Percentiles rank a stretch among this genome's conserved stretches.
Evolutionary conservation across 2,113 vertebrate species (phyloP).

Genomic region (Lepisosteus osseus): DNA sequence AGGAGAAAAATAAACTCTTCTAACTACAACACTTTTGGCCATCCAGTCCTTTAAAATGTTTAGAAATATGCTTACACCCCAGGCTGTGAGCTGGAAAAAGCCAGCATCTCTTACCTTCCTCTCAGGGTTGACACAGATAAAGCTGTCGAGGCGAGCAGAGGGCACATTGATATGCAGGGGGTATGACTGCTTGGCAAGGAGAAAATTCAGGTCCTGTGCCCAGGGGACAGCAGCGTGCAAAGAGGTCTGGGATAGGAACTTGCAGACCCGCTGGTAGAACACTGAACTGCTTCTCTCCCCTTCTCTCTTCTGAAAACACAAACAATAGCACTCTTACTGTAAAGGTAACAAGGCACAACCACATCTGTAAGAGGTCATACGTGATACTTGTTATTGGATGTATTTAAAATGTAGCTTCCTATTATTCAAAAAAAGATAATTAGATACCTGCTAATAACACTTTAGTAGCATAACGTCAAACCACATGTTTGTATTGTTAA

Average conservation of each 20-base stretch:
- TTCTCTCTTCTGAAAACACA: conserved; percentile 40
- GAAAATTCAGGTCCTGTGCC: conserved; percentile 41
- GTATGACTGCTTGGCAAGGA: conserved; percentile 38
- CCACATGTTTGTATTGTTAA: no score
- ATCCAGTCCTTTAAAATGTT: no score
- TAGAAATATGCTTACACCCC: no score
- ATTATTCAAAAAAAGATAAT: no score
- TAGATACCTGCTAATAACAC: no score
- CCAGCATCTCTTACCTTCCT: conserved; percentile 44
- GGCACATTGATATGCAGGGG: conserved; percentile 43
- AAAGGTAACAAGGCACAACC: no score
- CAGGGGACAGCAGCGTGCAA: conserved; percentile 52
- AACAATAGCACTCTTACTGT: background rate
- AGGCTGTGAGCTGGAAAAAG: background rate
- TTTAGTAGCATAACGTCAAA: no score
- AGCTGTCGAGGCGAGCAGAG: conserved; percentile 39
- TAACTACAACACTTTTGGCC: no score
- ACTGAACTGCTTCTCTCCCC: conserved; percentile 23
- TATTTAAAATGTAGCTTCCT: no score
- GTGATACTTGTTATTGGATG: no score
- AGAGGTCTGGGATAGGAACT: conserved; percentile 46
- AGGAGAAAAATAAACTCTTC: no score
- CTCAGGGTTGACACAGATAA: conserved; percentile 47
- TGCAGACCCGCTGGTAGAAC: conserved; percentile 48
- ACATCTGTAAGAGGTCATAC: no score